Base-by-base conservation (phyloP, 2,888 invertebrate species). In the Drosophila acutilabella region DNA sequence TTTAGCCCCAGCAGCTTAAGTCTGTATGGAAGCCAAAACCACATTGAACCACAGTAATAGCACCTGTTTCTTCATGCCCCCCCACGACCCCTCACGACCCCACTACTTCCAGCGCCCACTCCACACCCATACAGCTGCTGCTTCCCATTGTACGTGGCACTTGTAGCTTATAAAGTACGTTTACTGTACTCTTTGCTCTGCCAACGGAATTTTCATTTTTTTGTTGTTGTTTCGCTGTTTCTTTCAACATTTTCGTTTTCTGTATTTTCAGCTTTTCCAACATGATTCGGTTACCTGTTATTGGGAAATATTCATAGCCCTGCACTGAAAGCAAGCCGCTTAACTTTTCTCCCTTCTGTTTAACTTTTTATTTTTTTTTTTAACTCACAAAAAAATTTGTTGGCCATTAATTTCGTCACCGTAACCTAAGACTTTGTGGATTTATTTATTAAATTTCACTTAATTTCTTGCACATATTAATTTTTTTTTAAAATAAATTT, bases 251-350 rank as follows among this genome's bases (percentile, higher is more conserved):
- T 42, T 18, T 30, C 8, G 7, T 30, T 30, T 8, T 30, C 8
- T 8, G 26, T 6, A 26, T 38, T 51, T 20, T 60, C 42, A 42
- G 56, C 60, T 69, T 67, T 56, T 56, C 41, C 56, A 47, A 47
- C 44, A 54, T 47, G 41, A 23, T 23, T 67, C 54, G 54, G 42
- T 41, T 58, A 48, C 50, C 60, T 59, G 44, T 47, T 69, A 71
- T 71, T 65, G 65, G 44, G 57, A 71, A 71, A 71, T 72, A 65
- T 72, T 61, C 65, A 65, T 66, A 52, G 72, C 60, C 54, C 41
- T 60, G 51, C 60, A 45, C 52, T 33, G 47, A 30, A 42, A 44
- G 59, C 52, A 64, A 62, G 52, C 62, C 53, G 70, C 70, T 69
- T 62, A 52, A 45, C 20, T 18, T 70, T 30, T 26, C 30, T 30